These are phyloP conservation scores for Garra rufa DNA, from an alignment of 2,113 vertebrate species.

Conservation along the genomic window DNA sequence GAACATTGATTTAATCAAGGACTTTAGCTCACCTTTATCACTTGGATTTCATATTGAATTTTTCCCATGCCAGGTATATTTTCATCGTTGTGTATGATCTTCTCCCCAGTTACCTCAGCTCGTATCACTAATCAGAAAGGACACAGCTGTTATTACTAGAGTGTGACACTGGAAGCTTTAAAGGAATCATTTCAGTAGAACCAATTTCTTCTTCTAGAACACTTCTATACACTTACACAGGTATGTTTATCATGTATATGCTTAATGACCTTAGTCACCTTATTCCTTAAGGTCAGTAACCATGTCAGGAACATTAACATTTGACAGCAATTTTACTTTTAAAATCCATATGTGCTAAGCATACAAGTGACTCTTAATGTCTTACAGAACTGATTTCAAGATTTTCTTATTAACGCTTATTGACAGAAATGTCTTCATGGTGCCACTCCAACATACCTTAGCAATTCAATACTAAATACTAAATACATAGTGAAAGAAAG, in stretches of 20 bases:
- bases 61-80: conserved; percentile 84
- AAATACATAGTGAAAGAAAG: too few relatives aligned
- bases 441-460: too few relatives aligned
- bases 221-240: not conserved
- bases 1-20: not conserved
- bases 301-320: not conserved
- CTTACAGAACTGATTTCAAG: not conserved
- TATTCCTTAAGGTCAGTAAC: too few relatives aligned
- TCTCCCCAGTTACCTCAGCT: conserved; percentile 88
- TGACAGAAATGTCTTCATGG: too few relatives aligned
- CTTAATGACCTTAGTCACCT: too few relatives aligned
- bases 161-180: not conserved
- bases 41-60: conserved; percentile 94
- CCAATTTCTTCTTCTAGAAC: not conserved
- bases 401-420: too few relatives aligned
- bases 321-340: not conserved
- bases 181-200: not conserved
- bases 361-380: not conserved
- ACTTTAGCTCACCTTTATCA: conserved; percentile 89
- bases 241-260: not conserved
- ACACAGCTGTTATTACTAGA: conserved; percentile 4
- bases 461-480: too few relatives aligned
- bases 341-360: not conserved
- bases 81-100: conserved; percentile 84
- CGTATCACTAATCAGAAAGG: conserved; percentile 79